Base-by-base conservation (phyloP, 2,113 vertebrate genomes). In the Nyctereutes procyonoides region DNA sequence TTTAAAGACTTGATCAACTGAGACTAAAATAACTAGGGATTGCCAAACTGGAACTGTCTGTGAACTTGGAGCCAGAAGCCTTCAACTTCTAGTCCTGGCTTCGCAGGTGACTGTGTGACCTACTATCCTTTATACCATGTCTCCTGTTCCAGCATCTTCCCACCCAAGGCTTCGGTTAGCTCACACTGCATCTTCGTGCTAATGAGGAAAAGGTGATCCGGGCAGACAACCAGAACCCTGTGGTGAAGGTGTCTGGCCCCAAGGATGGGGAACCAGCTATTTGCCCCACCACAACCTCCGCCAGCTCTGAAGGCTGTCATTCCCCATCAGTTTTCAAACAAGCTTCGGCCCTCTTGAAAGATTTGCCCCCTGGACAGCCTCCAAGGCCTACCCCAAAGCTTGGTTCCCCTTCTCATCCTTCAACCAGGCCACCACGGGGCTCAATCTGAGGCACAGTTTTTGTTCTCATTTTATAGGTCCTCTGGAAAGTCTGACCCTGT, bases 401-500 rank as follows among this genome's bases (percentile, higher is more conserved):
- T 62, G 65, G 24, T 88, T 58, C 56, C 19, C 74, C 28, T 93
- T 93, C 51, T 53, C 30, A 55, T 3, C 16, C 32, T 94, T 83
- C 26, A 35, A 1, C 67, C 80, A 95, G 74, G 55, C 90, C 93
- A 92, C 22, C 20, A 96, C 71, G 56, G 16, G 51, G 65, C 90
- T 95, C 87, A 91, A 80, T 62, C 73, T 73, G 67, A 92, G 87
- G 90, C 82, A 85, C 35, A 53, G 60, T 65, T 93, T 87, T 90
- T 84, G 53, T 93, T 93, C 79, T 88, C 24, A 35, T 87, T 35
- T 94, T 48, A 67, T 16, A 19, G 16, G 43, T 17, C 58, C 26
- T n/a, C n/a, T 20, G 73, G 77, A 86, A 77, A 38, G 14, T 48
- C 35, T 55, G 77, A 32, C 48, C 35, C 53, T 56, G 48, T 4